phyloP scores from a whole-genome alignment of 2,888 invertebrate species.

The Acrobasis repandana region DNA sequence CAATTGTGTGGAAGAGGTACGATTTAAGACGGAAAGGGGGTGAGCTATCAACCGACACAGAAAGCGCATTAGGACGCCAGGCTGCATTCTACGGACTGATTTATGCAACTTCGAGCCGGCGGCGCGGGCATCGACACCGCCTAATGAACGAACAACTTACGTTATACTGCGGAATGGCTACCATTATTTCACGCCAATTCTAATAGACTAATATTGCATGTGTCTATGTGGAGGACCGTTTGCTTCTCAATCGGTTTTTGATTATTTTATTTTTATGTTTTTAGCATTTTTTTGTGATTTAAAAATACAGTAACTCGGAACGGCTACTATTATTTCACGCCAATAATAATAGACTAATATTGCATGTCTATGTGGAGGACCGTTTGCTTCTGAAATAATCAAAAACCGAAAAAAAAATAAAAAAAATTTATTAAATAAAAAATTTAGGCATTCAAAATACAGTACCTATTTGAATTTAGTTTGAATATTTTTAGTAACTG shows the following conservation, averaged over 20 bases:
- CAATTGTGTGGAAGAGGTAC: slow-evolving; percentile 36
- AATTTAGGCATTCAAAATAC: too few species aligned
- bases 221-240: slow-evolving; percentile 47
- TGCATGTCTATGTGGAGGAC: slow-evolving; percentile 45
- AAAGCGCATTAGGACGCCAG: slow-evolving; percentile 79
- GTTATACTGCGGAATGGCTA: slow-evolving; percentile 70
- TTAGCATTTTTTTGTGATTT: slow-evolving; percentile 17
- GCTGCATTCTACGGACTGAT: slow-evolving; percentile 75
- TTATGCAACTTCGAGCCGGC: slow-evolving; percentile 73
- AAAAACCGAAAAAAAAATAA: too few species aligned
- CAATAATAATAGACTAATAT: slow-evolving; percentile 62
- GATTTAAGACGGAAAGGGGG: slow-evolving; percentile 47
- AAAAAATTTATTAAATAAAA: too few species aligned
- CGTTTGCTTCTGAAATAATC: slow-evolving; percentile 45
- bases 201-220: slow-evolving; percentile 52
- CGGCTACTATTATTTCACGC: slow-evolving; percentile 74
- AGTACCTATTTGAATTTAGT: too few species aligned
- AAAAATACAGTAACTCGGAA: slow-evolving; percentile 57
- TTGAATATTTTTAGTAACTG: too few species aligned
- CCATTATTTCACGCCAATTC: slow-evolving; percentile 74
- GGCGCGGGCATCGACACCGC: slow-evolving; percentile 70
- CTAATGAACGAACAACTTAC: slow-evolving; percentile 78
- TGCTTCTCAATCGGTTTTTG: slow-evolving; percentile 40
- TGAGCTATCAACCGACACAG: slow-evolving; percentile 74
- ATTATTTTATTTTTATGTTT: background rate